phyloP scores from a whole-genome alignment of 2,113 vertebrate genomes.

The Holacanthus passer region DNA sequence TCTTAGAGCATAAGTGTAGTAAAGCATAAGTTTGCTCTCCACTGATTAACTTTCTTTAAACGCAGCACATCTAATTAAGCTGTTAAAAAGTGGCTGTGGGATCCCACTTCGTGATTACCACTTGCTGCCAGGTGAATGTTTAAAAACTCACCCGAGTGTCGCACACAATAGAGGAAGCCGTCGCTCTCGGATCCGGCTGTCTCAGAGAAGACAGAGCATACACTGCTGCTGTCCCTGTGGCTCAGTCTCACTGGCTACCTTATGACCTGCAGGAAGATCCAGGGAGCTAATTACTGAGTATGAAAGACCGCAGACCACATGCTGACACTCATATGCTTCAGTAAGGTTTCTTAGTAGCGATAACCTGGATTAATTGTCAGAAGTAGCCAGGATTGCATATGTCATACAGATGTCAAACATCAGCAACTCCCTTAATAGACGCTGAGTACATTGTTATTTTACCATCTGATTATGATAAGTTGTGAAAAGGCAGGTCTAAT shows the following conservation, averaged over 20 bases:
- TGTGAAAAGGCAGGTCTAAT: slow-evolving; percentile 33
- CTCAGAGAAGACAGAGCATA: slow-evolving; percentile 14
- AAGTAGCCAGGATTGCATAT: slow-evolving; percentile 1
- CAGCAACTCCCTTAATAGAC: background rate
- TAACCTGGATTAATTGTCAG: background rate
- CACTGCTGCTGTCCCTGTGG: slow-evolving; percentile 12
- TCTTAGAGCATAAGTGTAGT: slow-evolving; percentile 33
- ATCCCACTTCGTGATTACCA: slow-evolving; percentile 39
- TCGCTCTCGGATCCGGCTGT: background rate
- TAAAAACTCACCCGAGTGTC: slow-evolving; percentile 43
- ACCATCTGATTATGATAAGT: slow-evolving; percentile 19
- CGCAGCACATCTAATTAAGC: slow-evolving; percentile 62
- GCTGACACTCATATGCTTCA: slow-evolving; percentile 26
- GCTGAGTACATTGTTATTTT: background rate
- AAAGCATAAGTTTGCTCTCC: slow-evolving; percentile 50
- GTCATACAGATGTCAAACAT: slow-evolving; percentile 25
- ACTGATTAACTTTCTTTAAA: slow-evolving; percentile 66
- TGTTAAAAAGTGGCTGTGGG: slow-evolving; percentile 50
- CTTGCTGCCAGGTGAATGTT: slow-evolving; percentile 51
- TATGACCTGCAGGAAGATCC: slow-evolving; percentile 42
- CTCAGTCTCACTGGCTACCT: slow-evolving; percentile 33
- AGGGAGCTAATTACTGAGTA: slow-evolving; percentile 58
- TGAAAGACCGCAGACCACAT: slow-evolving; percentile 34
- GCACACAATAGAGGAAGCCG: background rate
- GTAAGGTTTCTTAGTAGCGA: slow-evolving; percentile 9